phyloP scores from a whole-genome alignment of 2,888 invertebrate genomes.

The Chloroclysta siterata region DNA sequence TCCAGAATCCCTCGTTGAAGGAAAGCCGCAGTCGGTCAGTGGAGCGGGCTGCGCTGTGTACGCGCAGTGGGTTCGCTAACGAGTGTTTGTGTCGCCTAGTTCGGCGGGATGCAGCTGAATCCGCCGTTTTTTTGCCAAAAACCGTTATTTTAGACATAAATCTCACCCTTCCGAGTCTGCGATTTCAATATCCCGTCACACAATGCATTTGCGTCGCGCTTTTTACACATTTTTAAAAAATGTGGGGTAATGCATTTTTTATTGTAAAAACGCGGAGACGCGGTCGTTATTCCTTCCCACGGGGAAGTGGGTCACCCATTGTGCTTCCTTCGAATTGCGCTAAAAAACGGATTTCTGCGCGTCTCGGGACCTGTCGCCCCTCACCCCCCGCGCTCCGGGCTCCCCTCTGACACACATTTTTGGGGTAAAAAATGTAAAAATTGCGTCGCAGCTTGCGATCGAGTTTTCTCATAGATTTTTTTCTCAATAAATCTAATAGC shows the following conservation, averaged over 20 bases:
- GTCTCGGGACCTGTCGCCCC: slow-evolving; percentile 70
- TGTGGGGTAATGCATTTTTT: slow-evolving; percentile 85
- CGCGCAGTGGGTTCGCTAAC: slow-evolving; percentile 38
- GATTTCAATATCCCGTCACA: slow-evolving; percentile 76
- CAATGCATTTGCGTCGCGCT: slow-evolving; percentile 71
- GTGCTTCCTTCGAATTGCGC: slow-evolving; percentile 77
- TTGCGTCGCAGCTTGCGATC: slow-evolving; percentile 77
- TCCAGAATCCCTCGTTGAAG: slow-evolving; percentile 20
- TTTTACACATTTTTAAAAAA: slow-evolving; percentile 74
- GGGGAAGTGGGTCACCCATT: slow-evolving; percentile 84
- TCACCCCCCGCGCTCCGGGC: slow-evolving; percentile 50
- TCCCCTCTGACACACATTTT: slow-evolving; percentile 81
- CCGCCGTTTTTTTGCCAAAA: slow-evolving; percentile 67
- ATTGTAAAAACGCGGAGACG: slow-evolving; percentile 72
- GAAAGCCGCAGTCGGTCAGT: slow-evolving; percentile 32
- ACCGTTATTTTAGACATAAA: slow-evolving; percentile 83
- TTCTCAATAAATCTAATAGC: slow-evolving; percentile 65
- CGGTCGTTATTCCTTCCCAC: slow-evolving; percentile 84
- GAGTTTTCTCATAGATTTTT: slow-evolving; percentile 78
- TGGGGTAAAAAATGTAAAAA: slow-evolving; percentile 79
- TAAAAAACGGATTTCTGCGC: slow-evolving; percentile 78
- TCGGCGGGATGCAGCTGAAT: slow-evolving; percentile 68
- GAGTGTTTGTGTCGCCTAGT: slow-evolving; percentile 47
- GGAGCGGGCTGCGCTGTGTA: slow-evolving; percentile 4
- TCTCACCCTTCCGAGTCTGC: slow-evolving; percentile 81